Evolutionary conservation across 2,113 vertebrate species (phyloP).

Genomic region (Rhegmatorhina hoffmannsi): DNA sequence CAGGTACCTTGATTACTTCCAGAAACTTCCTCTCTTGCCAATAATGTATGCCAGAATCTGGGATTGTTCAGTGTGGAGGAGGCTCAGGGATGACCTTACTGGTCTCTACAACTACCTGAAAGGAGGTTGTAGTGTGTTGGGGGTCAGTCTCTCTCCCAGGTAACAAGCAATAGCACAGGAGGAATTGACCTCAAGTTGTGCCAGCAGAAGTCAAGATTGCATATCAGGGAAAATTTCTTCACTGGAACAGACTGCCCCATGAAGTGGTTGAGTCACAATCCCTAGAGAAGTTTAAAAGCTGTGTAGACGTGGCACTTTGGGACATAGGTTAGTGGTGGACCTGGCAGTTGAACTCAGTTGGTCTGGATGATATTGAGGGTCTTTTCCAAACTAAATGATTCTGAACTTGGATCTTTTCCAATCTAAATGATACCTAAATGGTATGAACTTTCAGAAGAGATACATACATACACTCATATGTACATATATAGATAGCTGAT

Average conservation of each 20-base stretch:
- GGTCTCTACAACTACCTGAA: neutral
- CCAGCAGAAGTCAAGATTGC: neutral
- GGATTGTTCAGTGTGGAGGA: neutral
- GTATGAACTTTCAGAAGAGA: neutral
- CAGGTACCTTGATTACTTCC: neutral
- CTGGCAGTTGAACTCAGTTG: neutral
- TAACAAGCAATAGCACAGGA: neutral
- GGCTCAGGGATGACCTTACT: neutral
- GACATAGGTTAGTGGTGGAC: neutral
- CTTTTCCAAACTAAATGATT: neutral
- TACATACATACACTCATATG: no score
- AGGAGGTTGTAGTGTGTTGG: neutral
- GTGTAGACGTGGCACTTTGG: rapidly evolving
- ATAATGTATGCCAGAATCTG: neutral
- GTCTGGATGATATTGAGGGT: neutral
- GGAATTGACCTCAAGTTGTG: neutral
- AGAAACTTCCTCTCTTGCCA: neutral
- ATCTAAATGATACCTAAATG: neutral
- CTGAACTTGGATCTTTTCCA: neutral
- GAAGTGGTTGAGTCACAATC: neutral
- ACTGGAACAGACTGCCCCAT: neutral
- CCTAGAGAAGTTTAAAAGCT: neutral
- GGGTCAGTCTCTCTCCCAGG: rapidly evolving
- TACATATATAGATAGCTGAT: no score
- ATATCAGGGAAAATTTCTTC: neutral